Percentiles rank a stretch among this genome's conserved stretches.
Evolutionary conservation across 37 sponge, comb jelly and placozoan species (phyloP).

Genomic region (Cladorhizidae sp.): DNA sequence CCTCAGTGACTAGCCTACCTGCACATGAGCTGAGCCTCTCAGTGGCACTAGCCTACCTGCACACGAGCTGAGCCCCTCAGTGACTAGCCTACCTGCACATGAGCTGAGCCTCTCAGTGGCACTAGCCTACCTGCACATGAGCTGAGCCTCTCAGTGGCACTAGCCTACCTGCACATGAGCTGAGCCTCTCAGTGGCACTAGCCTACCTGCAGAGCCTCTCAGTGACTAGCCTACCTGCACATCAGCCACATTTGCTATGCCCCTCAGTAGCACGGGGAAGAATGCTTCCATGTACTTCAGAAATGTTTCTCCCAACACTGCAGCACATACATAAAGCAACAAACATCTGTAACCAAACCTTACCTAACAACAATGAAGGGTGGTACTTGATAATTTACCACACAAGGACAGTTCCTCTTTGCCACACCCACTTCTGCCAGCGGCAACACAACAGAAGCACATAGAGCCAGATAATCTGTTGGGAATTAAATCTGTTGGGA

Average conservation of each 20-base stretch:
- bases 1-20: slow-evolving; percentile 46
- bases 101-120: too few species aligned
- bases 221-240: slow-evolving; percentile 63
- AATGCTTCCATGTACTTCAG: slow-evolving; percentile 86
- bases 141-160: slow-evolving; percentile 64
- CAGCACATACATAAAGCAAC: background rate
- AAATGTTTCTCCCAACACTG: slow-evolving; percentile 76
- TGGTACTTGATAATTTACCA: too few species aligned
- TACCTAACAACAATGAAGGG: too few species aligned
- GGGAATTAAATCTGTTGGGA: too few species aligned
- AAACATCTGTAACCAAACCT: too few species aligned
- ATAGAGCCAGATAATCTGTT: too few species aligned
- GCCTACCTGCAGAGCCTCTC: too few species aligned
- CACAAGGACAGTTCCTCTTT: too few species aligned
- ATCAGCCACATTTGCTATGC: slow-evolving; percentile 73
- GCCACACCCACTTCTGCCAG: too few species aligned
- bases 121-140: slow-evolving; percentile 65
- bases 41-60: slow-evolving; percentile 57
- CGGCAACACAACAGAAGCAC: too few species aligned
- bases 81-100: too few species aligned
- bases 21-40: too few species aligned
- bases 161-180: slow-evolving; percentile 64
- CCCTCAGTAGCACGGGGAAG: slow-evolving; percentile 62
- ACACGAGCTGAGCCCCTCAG: slow-evolving; percentile 65
- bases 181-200: slow-evolving; percentile 66